Evolutionary conservation across 1,140 invertebrate genomes (phyloP).

Genomic region (Melanaphis sacchari): DNA sequence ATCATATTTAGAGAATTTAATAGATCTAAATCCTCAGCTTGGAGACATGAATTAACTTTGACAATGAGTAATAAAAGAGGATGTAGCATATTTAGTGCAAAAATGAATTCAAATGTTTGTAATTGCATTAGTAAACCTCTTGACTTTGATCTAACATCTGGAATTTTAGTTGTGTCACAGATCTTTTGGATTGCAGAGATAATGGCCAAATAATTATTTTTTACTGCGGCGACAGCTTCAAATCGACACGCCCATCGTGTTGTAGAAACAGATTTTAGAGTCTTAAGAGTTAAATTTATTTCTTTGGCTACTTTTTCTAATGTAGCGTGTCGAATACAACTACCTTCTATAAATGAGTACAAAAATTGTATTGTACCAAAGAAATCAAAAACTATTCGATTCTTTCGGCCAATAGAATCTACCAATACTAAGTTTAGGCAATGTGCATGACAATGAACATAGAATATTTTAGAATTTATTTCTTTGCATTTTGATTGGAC

Average conservation of each 20-base stretch:
- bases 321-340: conserved; percentile 56
- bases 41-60: not conserved
- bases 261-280: conserved; percentile 58
- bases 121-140: not conserved
- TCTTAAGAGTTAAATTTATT: conserved; percentile 54
- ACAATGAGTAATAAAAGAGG: not conserved
- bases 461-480: conserved; percentile 6
- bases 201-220: conserved; percentile 46
- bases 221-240: conserved; percentile 56
- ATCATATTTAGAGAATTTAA: not conserved
- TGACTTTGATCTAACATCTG: not conserved
- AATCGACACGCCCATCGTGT: conserved; percentile 58
- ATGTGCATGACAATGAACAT: not conserved
- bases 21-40: not conserved
- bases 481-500: not conserved
- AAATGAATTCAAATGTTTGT: not conserved
- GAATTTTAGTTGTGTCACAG: not conserved
- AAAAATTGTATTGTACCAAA: conserved; percentile 57
- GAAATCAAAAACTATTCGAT: conserved; percentile 40
- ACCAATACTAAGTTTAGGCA: not conserved
- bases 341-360: conserved; percentile 58
- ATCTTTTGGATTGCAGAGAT: not conserved
- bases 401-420: conserved; percentile 7
- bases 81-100: not conserved
- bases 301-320: conserved; percentile 58